Base-by-base conservation (phyloP, 2,888 invertebrate species). In the Osmoderma eremita region DNA sequence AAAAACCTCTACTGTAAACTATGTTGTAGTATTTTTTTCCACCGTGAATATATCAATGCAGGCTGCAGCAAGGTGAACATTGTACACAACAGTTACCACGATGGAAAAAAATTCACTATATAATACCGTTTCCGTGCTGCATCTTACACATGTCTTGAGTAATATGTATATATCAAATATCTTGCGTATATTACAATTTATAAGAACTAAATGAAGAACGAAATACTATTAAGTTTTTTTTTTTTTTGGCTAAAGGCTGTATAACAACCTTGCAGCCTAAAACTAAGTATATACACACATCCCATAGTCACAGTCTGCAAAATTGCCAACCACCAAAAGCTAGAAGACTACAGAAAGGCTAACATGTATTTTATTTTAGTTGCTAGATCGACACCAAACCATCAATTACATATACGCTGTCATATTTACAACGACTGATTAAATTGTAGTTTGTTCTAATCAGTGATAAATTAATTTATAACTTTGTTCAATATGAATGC, bases 171-270 rank as follows among this genome's bases (percentile, higher is more conserved):
- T 65, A 61, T 61, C 58, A 61, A 61, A 61, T 30, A 61, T 61
- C 41, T 61, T 61, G 58, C 58, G 13, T 56, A 49, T 49, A 38
- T 56, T 67, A 58, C 61, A 53, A 61, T 56, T 41, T 63, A 58
- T 65, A 67, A 45, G 70, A 72, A 69, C 71, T 72, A 75, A 75
- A 73, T 70, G 54, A 71, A 73, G 71, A 72, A 69, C 70, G 67
- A 63, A 74, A 71, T 71, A 71, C 70, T 75, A 74, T 74, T 72
- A 8, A 61, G 73, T 71, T 72, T 73, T 70, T 74, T 76, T 22
- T 39, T 24, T 22, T 74, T 75, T 70, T 67, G 69, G 74, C 75
- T 75, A 75, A 69, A 68, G 70, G 71, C 71, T 68, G 70, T 49
- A 39, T 63, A 65, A 41, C 50, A 68, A 67, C 65, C 65, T 38